These are phyloP conservation scores for Oryzias celebensis DNA, from an alignment of 2,113 vertebrate species.

Conservation along the genomic window DNA sequence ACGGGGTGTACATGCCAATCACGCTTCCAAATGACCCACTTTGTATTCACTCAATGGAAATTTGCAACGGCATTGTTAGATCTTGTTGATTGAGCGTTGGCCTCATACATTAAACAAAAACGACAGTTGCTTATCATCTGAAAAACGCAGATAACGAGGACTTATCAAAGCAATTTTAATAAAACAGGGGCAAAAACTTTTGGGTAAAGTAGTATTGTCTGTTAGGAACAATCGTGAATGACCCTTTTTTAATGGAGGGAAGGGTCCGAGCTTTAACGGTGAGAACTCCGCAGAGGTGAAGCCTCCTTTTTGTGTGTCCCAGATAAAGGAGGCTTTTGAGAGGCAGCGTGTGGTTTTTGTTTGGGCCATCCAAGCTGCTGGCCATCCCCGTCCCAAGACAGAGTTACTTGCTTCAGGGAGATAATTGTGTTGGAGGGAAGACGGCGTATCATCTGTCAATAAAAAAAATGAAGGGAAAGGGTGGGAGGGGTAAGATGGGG, in stretches of 20 bases:
- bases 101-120: slow-evolving; percentile 60
- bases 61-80: slow-evolving; percentile 63
- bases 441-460: slow-evolving; percentile 69
- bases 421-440: slow-evolving; percentile 65
- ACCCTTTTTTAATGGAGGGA: slow-evolving; percentile 7
- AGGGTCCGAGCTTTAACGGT: slow-evolving; percentile 61
- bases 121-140: slow-evolving; percentile 61
- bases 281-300: slow-evolving; percentile 73
- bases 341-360: slow-evolving; percentile 68
- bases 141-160: slow-evolving; percentile 43
- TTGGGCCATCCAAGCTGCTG: slow-evolving; percentile 63
- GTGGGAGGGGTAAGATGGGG: slow-evolving; percentile 45
- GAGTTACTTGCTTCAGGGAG: slow-evolving; percentile 74
- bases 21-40: slow-evolving; percentile 76
- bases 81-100: slow-evolving; percentile 60
- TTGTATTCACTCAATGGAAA: slow-evolving; percentile 76
- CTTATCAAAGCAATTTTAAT: background rate
- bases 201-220: no score
- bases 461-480: slow-evolving; percentile 1
- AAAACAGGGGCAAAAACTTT: no score
- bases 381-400: slow-evolving; percentile 69
- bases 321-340: slow-evolving; percentile 75
- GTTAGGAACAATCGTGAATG: no score
- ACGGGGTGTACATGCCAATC: slow-evolving; percentile 59
- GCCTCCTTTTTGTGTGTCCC: slow-evolving; percentile 63